Evolutionary conservation across 1,140 invertebrate genomes (phyloP).

Genomic region (Latrodectus geometricus): DNA sequence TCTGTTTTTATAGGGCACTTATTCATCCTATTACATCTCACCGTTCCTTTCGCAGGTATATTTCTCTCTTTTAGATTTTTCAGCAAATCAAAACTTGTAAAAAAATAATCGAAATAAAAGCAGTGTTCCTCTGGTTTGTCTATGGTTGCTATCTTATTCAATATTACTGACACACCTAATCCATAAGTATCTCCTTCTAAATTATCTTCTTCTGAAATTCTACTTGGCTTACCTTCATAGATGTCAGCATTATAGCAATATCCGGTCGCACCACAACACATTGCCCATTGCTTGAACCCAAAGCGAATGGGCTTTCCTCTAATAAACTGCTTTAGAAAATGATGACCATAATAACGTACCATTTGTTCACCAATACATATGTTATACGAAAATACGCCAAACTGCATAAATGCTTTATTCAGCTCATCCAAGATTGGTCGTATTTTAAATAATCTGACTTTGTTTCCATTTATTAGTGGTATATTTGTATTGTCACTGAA

Average conservation of each 20-base stretch:
- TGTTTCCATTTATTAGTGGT: conserved; percentile 34
- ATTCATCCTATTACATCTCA: conserved; percentile 35
- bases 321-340: conserved; percentile 43
- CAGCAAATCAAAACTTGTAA: conserved; percentile 38
- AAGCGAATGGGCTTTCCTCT: conserved; percentile 40
- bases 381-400: conserved; percentile 13
- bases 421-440: conserved; percentile 19
- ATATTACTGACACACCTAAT: conserved; percentile 23
- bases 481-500: conserved; percentile 40
- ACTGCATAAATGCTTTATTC: conserved; percentile 36
- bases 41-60: conserved; percentile 32
- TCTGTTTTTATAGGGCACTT: conserved; percentile 38
- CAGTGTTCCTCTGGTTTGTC: conserved; percentile 38
- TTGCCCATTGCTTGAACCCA: conserved; percentile 25
- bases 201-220: no score
- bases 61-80: conserved; percentile 41
- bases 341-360: conserved; percentile 33
- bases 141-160: conserved; percentile 42
- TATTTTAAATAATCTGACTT: conserved; percentile 31
- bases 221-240: conserved; percentile 4
- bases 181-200: no score
- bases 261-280: conserved; percentile 17
- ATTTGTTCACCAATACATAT: conserved; percentile 27
- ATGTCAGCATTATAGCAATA: conserved; percentile 33
- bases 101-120: conserved; percentile 38